Conservation (phyloP, 2,113 vertebrate species). For the Lagenorhynchus albirostris region DNA sequence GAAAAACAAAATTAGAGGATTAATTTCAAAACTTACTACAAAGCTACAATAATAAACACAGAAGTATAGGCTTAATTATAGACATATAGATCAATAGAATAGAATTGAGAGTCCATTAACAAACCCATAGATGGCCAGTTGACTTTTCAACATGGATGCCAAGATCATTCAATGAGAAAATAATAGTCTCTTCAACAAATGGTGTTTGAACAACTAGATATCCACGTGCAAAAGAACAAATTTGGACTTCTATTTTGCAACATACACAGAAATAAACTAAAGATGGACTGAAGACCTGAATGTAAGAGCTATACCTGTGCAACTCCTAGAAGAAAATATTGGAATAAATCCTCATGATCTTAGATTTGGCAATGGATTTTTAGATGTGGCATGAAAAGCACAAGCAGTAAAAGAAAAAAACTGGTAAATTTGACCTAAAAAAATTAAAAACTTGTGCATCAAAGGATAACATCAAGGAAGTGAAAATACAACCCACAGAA, state of each 20-base stretch:
- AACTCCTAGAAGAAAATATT: not conserved
- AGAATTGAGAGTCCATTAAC: not conserved
- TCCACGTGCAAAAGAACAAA: not conserved
- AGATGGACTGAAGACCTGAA: not conserved
- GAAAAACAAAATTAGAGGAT: not conserved
- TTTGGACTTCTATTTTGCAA: not conserved
- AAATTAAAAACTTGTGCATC: not conserved
- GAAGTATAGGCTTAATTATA: not conserved
- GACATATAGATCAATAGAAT: not conserved
- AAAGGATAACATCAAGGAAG: not conserved
- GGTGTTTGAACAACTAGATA: not conserved
- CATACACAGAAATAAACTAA: not conserved
- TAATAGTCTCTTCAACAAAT: not conserved
- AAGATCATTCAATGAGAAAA: not conserved
- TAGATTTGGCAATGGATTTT: not conserved
- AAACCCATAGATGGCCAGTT: not conserved
- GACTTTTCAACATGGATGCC: not conserved
- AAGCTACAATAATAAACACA: not conserved
- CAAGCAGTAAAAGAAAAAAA: not conserved
- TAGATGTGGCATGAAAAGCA: not conserved
- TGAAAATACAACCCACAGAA: not conserved
- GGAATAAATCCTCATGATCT: not conserved
- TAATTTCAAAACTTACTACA: not conserved
- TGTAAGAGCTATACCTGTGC: not conserved
- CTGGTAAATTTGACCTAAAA: not conserved